A percentile compares a stretch with the other conserved stretches of the same genome.
These are phyloP conservation scores for Thymallus thymallus DNA, from an alignment of 2,113 vertebrate species.

Conservation along the genomic window DNA sequence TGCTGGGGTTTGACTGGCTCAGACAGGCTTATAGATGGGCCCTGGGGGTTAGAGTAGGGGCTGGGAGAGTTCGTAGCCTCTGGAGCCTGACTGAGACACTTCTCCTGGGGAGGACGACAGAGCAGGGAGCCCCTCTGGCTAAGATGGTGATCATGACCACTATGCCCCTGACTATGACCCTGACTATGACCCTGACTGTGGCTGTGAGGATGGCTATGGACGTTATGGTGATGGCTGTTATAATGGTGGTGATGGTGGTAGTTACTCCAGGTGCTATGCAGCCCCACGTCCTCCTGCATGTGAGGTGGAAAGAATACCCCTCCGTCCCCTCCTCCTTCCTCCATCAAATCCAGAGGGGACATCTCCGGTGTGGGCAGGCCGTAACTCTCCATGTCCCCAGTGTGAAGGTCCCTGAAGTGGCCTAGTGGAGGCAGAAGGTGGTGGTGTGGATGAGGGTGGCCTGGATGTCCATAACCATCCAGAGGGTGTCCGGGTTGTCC, in stretches of 20 bases:
- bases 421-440: constrained; percentile 78
- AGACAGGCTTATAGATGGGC: constrained; percentile 70
- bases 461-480: constrained; percentile 16
- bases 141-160: constrained; percentile 38
- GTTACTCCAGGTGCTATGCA: constrained; percentile 79
- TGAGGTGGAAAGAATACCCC: constrained; percentile 95
- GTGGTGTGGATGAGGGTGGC: constrained; percentile 71
- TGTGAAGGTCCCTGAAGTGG: constrained; percentile 83
- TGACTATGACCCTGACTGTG: constrained; percentile 19
- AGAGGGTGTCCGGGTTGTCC: constrained; percentile 54
- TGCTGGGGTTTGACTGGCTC: constrained; percentile 77
- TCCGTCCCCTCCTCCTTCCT: constrained; percentile 84
- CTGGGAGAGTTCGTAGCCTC: constrained; percentile 66
- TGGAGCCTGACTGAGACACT: constrained; percentile 64
- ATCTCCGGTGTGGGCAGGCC: constrained; percentile 97
- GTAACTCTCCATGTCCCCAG: constrained; percentile 83
- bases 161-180: constrained; percentile 49
- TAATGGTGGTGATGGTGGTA: constrained; percentile 67
- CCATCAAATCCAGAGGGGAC: constrained; percentile 95
- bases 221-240: constrained; percentile 61
- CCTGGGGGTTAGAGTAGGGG: constrained; percentile 71
- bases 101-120: constrained; percentile 66
- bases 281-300: constrained; percentile 84
- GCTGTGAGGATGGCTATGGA: constrained; percentile 65
- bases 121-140: constrained; percentile 57